These are phyloP conservation scores for Phoronis australis DNA, from an alignment of 2,888 invertebrate genomes.

Conservation along the genomic window DNA sequence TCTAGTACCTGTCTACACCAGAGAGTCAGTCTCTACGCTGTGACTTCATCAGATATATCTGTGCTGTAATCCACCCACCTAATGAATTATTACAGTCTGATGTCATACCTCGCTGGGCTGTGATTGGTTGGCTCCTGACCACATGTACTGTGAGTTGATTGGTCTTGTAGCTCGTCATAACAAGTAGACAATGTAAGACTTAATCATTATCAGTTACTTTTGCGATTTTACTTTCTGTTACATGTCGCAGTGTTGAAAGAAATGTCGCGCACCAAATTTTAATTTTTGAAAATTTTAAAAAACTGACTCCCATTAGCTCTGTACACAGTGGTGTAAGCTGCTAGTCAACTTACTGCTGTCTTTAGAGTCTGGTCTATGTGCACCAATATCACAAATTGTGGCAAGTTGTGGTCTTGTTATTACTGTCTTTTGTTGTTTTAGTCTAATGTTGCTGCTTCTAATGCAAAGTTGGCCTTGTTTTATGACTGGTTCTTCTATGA, in stretches of 20 bases:
- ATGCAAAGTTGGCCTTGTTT: slow-evolving; percentile 85
- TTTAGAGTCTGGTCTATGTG: neutral
- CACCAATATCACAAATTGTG: neutral
- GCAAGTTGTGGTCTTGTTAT: neutral
- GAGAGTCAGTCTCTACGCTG: slow-evolving; percentile 86
- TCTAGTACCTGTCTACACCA: slow-evolving; percentile 80
- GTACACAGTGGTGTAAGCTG: too few species aligned
- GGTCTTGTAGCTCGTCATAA: neutral
- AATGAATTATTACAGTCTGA: slow-evolving; percentile 90
- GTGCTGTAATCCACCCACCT: slow-evolving; percentile 88
- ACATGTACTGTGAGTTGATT: slow-evolving; percentile 65
- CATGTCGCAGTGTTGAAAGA: neutral
- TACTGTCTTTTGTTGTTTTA: slow-evolving; percentile 19
- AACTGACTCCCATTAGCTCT: too few species aligned
- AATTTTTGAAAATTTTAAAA: too few species aligned
- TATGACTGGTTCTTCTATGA: slow-evolving; percentile 93
- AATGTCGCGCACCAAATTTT: too few species aligned
- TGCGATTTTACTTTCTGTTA: neutral
- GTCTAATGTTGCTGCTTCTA: slow-evolving; percentile 80
- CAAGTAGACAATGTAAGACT: neutral
- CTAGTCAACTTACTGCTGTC: neutral
- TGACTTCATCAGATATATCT: slow-evolving; percentile 89
- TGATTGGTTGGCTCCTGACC: slow-evolving; percentile 87
- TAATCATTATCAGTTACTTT: neutral
- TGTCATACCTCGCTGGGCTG: slow-evolving; percentile 90